A percentile compares a stretch with the other conserved stretches of the same genome.
phyloP scores from a whole-genome alignment of 2,113 vertebrate genomes.

The Spermophilus dauricus region DNA sequence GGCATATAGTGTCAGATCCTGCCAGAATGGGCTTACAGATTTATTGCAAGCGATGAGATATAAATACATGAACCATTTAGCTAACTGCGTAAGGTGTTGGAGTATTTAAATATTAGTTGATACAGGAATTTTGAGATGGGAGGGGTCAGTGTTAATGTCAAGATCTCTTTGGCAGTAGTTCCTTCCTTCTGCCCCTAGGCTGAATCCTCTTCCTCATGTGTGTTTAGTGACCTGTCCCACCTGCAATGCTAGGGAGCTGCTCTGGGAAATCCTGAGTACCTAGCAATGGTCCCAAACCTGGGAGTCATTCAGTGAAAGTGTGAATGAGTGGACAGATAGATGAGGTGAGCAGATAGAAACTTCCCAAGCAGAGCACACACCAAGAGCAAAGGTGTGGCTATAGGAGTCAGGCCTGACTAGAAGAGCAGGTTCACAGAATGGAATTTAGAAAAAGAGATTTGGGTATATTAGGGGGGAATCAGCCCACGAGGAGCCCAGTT shows the following conservation, averaged over 20 bases:
- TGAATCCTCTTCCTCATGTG: neutral
- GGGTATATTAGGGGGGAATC: neutral
- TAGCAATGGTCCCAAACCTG: neutral
- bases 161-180: neutral
- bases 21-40: neutral
- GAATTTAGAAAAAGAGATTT: constrained; percentile 10
- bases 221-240: neutral
- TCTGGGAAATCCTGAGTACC: neutral
- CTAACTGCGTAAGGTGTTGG: neutral
- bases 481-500: neutral
- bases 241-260: neutral
- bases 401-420: neutral
- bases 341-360: neutral
- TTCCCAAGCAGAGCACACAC: neutral
- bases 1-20: neutral
- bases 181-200: neutral
- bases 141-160: neutral
- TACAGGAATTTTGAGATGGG: neutral
- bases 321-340: neutral
- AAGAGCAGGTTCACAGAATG: neutral
- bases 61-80: constrained; percentile 9
- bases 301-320: neutral
- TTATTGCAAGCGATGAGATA: neutral
- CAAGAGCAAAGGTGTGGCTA: neutral
- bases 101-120: neutral